phyloP scores from a whole-genome alignment of 2,113 vertebrate genomes.

The Alligator mississippiensis region DNA sequence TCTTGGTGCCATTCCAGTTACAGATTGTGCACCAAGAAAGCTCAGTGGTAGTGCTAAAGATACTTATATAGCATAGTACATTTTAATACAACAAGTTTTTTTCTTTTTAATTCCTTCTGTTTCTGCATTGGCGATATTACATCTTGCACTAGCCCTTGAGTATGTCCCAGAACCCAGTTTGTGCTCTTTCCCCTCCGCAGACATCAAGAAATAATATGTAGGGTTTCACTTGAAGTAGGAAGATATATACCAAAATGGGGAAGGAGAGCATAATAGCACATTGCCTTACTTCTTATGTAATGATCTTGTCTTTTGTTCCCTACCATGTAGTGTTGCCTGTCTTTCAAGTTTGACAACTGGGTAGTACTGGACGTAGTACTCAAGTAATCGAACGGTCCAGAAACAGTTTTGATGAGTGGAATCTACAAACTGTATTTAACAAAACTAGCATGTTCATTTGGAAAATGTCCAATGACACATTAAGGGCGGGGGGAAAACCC shows the following conservation, averaged over 20 bases:
- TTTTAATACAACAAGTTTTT: background rate
- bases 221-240: constrained; percentile 41
- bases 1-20: background rate
- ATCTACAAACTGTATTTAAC: constrained; percentile 77
- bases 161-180: background rate
- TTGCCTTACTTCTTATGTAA: constrained; percentile 64
- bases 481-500: constrained; percentile 48
- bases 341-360: constrained; percentile 70
- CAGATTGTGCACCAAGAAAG: constrained; percentile 20
- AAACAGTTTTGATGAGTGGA: constrained; percentile 69
- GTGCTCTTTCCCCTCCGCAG: background rate
- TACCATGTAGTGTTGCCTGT: constrained; percentile 70
- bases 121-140: rapidly evolving
- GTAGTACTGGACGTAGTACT: constrained; percentile 20
- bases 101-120: background rate
- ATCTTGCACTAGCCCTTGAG: background rate
- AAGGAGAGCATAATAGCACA: constrained; percentile 26
- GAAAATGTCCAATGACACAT: constrained; percentile 62
- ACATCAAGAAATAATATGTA: constrained; percentile 15
- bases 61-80: background rate
- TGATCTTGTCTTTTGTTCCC: constrained; percentile 76
- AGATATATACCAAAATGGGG: background rate
- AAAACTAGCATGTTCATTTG: constrained; percentile 69
- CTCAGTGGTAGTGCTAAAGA: background rate
- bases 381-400: constrained; percentile 60